Evolutionary conservation across 2,797 vertebrate genomes (phyloP).

Genomic region (Poecile montanus): DNA sequence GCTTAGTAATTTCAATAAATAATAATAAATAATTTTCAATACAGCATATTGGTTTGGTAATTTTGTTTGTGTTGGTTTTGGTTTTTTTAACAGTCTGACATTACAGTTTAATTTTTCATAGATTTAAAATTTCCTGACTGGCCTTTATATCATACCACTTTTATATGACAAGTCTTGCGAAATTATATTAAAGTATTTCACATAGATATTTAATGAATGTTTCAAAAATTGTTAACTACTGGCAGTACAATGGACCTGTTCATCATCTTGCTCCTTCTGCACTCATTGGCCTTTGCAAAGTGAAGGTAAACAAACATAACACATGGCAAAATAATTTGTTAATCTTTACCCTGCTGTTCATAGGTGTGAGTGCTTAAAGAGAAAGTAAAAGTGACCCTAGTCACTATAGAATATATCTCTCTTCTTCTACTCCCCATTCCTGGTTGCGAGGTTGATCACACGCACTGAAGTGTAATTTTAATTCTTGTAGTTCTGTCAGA

Average conservation of each 20-base stretch:
- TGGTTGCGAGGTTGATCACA: neutral
- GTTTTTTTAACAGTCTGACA: neutral
- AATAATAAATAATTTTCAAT: no score
- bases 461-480: neutral
- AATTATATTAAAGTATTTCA: neutral
- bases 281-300: neutral
- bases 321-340: neutral
- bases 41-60: neutral
- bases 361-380: neutral
- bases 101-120: neutral
- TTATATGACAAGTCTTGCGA: neutral
- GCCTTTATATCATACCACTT: neutral
- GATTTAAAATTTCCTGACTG: neutral
- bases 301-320: neutral
- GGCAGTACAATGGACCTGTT: neutral
- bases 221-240: neutral
- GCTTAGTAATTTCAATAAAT: neutral
- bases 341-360: neutral
- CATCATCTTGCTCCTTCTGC: neutral
- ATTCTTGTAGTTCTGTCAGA: neutral
- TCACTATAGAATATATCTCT: neutral
- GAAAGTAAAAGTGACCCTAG: neutral
- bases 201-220: neutral
- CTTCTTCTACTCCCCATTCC: neutral
- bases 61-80: neutral